A percentile compares a stretch with the other conserved stretches of the same genome.
These are phyloP conservation scores for Leguminivora glycinivorella DNA, from an alignment of 1,140 invertebrate species.

Conservation along the genomic window DNA sequence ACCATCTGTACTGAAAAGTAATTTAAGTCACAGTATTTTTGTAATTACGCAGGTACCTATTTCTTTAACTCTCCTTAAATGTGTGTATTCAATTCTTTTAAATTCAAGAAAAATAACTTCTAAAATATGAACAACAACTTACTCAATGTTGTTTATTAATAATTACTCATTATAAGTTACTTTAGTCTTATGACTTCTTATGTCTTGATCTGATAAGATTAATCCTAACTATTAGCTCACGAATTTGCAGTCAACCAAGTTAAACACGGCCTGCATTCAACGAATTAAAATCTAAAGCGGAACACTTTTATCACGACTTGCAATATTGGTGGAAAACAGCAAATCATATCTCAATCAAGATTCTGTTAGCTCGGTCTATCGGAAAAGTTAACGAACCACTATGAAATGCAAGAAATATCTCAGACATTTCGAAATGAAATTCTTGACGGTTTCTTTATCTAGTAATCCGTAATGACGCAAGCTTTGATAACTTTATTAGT, in stretches of 20 bases:
- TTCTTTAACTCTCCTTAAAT: no score
- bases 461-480: constrained; percentile 23
- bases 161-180: no score
- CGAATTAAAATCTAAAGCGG: constrained; percentile 55
- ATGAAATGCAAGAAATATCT: constrained; percentile 25
- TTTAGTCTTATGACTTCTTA: constrained; percentile 33
- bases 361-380: constrained; percentile 36
- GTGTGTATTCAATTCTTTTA: no score
- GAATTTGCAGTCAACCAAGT: constrained; percentile 45
- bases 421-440: constrained; percentile 19
- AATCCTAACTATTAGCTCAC: constrained; percentile 57
- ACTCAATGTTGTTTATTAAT: no score
- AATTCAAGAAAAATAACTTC: no score
- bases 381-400: constrained; percentile 42
- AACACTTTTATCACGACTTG: constrained; percentile 50
- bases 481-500: constrained; percentile 28
- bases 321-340: constrained; percentile 23
- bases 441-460: constrained; percentile 27
- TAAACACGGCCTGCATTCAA: constrained; percentile 46
- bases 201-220: constrained; percentile 45
- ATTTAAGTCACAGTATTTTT: no score
- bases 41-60: no score
- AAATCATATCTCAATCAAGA: constrained; percentile 17
- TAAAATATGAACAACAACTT: no score
- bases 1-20: no score